Evolutionary conservation across 2,113 vertebrate species (phyloP).

Genomic region (Danio rerio): GRCz12tu NC_133178.1:39724501-39725000

Average conservation of each 20-base stretch:
- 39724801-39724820: conserved; percentile 46
- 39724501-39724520: too few relatives aligned
- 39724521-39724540: not conserved
- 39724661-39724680: not conserved
- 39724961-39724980: too few relatives aligned
- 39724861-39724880: not conserved
- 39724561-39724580: not conserved
- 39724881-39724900: not conserved
- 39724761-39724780: not conserved
- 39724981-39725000: too few relatives aligned
- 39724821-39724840: conserved; percentile 51
- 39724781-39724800: not conserved
- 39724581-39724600: not conserved
- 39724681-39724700: not conserved
- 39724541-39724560: not conserved
- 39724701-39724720: not conserved
- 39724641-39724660: not conserved
- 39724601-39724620: not conserved
- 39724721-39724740: not conserved
- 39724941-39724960: too few relatives aligned
- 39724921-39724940: too few relatives aligned
- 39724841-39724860: conserved; percentile 26
- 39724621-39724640: not conserved
- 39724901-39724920: not conserved
- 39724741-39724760: not conserved